Conservation (phyloP, 2,888 invertebrate genomes). For the Rhorus exstirpatorius region DNA sequence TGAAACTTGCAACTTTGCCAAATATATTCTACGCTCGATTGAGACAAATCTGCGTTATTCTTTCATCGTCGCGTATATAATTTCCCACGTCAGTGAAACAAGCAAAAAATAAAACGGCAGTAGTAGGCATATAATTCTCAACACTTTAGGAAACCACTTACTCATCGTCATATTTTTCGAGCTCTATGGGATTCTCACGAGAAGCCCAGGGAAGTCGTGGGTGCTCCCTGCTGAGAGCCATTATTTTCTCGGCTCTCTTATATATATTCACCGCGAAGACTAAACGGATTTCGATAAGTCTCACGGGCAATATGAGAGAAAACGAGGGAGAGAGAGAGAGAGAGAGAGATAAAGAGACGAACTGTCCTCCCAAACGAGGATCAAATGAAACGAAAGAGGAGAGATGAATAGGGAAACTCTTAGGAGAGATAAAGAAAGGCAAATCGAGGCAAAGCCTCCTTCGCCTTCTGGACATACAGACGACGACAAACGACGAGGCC, state of each 20-base stretch:
- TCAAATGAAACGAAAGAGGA: slow-evolving; percentile 18
- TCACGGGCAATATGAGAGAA: slow-evolving; percentile 32
- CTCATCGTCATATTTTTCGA: slow-evolving; percentile 41
- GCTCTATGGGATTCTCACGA: slow-evolving; percentile 46
- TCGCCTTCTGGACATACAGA: slow-evolving; percentile 2
- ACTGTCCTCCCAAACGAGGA: slow-evolving; percentile 33
- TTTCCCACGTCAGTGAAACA: slow-evolving; percentile 1
- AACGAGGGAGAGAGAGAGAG: slow-evolving; percentile 24
- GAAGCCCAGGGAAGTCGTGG: slow-evolving; percentile 46
- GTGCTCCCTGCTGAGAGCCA: slow-evolving; percentile 56
- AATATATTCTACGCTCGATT: slow-evolving; percentile 21
- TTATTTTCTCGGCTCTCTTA: slow-evolving; percentile 59
- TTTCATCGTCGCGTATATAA: neutral
- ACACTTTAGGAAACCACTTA: slow-evolving; percentile 48
- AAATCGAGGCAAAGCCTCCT: slow-evolving; percentile 48
- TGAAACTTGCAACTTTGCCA: slow-evolving; percentile 13
- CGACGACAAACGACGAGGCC: slow-evolving; percentile 51
- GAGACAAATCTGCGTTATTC: slow-evolving; percentile 27
- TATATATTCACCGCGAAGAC: slow-evolving; percentile 56
- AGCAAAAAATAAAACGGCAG: slow-evolving; percentile 19
- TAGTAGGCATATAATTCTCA: slow-evolving; percentile 28
- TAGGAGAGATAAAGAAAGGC: slow-evolving; percentile 16
- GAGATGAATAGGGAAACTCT: slow-evolving; percentile 29
- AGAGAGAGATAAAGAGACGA: slow-evolving; percentile 5
- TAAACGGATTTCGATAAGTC: slow-evolving; percentile 80